Base-by-base conservation (phyloP, 2,797 vertebrate species). In the Anisognathus igniventris region DNA sequence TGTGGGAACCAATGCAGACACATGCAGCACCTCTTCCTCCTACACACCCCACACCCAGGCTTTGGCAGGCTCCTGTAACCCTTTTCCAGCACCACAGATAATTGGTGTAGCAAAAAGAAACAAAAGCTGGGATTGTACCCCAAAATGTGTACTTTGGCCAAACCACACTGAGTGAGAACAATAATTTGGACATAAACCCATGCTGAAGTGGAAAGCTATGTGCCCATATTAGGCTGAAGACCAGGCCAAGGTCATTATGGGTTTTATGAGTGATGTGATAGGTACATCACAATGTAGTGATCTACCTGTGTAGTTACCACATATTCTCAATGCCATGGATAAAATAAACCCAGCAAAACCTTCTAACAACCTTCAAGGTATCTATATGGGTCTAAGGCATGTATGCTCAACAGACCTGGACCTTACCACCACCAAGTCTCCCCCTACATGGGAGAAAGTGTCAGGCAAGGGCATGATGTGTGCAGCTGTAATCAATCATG, bases 391-490 rank as follows among this genome's bases (percentile, higher is more conserved):
- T 84, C 50, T 78, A 57, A 68, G 1, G 16, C 6, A 81, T 0
- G 1, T 54, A 27, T 7, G 40, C 21, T 23, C 40, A 82, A 45
- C 10, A 57, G 66, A 71, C n/a, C 13, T 7, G 53, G 58, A n/a
- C 10, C 31, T 53, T 4, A 44, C 4, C 74, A 89, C 24, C 20
- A 77, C 17, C 27, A 61, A 10, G 33, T 37, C 27, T 54, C 16
- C 14, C 17, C 24, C 12, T 10, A 5, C 0, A 0, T 1, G 39
- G 4, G 44, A 74, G 45, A 81, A 73, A 54, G 18, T 30, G 30
- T 53, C 77, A 66, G 16, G 31, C 0, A 7, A 81, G 47, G 66
- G 33, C 23, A 50, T 11, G 39, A 70, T 0, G 1, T 28, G 27
- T 27, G 44, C 77, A 60, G 40, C 39, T 56, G n/a, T 54, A 58